A percentile compares a stretch with the other conserved stretches of the same genome.
Conservation (phyloP, 1,140 invertebrate species). For the Gonatopus flavifemur region DNA sequence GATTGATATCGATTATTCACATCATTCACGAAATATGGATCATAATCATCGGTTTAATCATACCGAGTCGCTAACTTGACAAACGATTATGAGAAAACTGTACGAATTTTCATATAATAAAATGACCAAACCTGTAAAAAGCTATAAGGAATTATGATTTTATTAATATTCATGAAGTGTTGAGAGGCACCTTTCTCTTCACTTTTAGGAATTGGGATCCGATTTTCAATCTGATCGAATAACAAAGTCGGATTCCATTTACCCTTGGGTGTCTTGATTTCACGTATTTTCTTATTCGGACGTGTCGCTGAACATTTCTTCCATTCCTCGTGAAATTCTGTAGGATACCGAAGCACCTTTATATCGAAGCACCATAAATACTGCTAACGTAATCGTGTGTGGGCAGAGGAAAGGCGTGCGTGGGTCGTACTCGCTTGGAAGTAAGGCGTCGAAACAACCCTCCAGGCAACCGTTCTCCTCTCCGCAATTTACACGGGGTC, state of each 20-base stretch:
- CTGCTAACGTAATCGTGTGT: constrained; percentile 23
- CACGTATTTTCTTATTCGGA: constrained; percentile 8
- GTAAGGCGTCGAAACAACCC: constrained; percentile 31
- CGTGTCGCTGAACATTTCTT: constrained; percentile 14
- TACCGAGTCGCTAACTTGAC: no score
- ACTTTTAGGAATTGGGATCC: no score
- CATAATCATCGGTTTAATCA: no score
- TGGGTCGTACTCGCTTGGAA: constrained; percentile 15
- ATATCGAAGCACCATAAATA: constrained; percentile 12
- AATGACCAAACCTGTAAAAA: no score
- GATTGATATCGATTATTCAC: no score
- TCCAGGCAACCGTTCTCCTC: constrained; percentile 26
- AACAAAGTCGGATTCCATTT: not conserved
- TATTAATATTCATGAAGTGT: no score
- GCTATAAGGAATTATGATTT: no score
- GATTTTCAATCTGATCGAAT: constrained; percentile 12
- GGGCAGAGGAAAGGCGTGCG: constrained; percentile 26
- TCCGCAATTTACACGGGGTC: constrained; percentile 27
- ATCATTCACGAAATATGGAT: no score
- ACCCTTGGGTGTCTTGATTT: not conserved
- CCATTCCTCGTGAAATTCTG: not conserved
- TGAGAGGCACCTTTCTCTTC: no score
- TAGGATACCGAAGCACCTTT: not conserved
- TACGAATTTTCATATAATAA: no score
- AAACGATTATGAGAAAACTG: no score